Percentiles rank a stretch among this genome's conserved stretches.
Evolutionary conservation across 2,113 vertebrate species (phyloP).

Genomic region (Spermophilus dauricus): DNA sequence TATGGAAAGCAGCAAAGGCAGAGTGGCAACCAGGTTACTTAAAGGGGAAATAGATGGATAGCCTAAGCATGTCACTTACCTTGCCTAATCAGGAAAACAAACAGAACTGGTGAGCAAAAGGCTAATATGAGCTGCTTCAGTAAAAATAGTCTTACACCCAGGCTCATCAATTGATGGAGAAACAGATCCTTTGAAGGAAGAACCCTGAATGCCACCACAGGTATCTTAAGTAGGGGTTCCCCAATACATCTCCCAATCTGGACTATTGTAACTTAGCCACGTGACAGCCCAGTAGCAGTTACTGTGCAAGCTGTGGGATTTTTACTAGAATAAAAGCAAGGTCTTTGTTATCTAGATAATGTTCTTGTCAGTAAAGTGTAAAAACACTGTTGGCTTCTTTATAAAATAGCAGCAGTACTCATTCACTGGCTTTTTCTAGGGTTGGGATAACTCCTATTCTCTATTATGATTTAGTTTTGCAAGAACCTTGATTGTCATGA

Average conservation of each 20-base stretch:
- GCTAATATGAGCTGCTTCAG: not conserved
- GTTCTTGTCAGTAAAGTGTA: not conserved
- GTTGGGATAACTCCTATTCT: not conserved
- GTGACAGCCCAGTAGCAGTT: not conserved
- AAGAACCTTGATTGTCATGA: not conserved
- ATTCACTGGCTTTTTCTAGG: not conserved
- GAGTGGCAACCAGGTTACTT: not conserved
- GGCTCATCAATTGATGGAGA: not conserved
- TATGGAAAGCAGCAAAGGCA: not conserved
- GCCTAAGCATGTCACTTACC: not conserved
- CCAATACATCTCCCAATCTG: not conserved
- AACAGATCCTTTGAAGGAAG: not conserved
- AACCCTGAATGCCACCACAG: not conserved
- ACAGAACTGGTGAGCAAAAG: not conserved
- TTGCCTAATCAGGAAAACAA: not conserved
- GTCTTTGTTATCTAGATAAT: not conserved
- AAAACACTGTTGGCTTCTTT: not conserved
- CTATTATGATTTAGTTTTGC: not conserved
- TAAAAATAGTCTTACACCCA: not conserved
- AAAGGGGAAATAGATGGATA: not conserved
- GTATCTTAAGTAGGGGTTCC: not conserved
- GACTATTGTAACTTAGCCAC: not conserved
- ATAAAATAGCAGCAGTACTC: not conserved
- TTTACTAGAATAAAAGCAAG: not conserved
- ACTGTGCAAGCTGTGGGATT: not conserved